phyloP scores from a whole-genome alignment of 92 coral and sea anemone species.

The Zoanthus sociatus region DNA sequence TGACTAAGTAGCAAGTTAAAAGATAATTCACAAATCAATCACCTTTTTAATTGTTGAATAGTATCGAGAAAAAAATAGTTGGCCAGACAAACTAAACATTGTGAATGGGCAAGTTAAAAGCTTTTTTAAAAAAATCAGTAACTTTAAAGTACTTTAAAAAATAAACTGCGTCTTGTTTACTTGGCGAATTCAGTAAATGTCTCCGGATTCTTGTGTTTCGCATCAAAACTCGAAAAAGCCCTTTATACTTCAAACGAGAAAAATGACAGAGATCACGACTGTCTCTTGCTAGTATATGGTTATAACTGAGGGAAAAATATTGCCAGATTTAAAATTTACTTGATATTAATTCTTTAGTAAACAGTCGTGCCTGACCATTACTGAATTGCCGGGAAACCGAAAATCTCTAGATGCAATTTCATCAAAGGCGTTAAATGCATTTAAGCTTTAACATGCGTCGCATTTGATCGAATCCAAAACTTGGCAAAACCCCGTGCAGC shows the following conservation, averaged over 20 bases:
- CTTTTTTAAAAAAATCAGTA: no score
- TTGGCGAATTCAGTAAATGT: no score
- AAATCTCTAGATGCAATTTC: slow-evolving; percentile 12
- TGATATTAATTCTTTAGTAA: slow-evolving; percentile 15
- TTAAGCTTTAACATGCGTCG: not conserved
- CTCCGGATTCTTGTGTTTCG: not conserved
- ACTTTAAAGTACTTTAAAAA: no score
- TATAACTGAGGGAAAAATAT: not conserved
- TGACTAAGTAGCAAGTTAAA: no score
- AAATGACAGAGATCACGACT: not conserved
- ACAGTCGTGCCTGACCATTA: slow-evolving; percentile 1
- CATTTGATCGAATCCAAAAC: not conserved
- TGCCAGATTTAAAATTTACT: not conserved
- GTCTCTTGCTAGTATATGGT: not conserved
- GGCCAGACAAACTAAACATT: not conserved
- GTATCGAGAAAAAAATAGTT: no score
- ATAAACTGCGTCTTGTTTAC: no score
- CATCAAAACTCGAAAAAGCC: not conserved
- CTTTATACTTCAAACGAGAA: not conserved
- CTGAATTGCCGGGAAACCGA: slow-evolving; percentile 25
- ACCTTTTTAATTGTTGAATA: no score
- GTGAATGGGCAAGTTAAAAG: no score
- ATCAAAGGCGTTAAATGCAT: not conserved
- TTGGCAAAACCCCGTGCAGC: not conserved
- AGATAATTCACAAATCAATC: not conserved